Conservation (phyloP, 2,113 vertebrate genomes). For the Ploceus nigricollis region DNA sequence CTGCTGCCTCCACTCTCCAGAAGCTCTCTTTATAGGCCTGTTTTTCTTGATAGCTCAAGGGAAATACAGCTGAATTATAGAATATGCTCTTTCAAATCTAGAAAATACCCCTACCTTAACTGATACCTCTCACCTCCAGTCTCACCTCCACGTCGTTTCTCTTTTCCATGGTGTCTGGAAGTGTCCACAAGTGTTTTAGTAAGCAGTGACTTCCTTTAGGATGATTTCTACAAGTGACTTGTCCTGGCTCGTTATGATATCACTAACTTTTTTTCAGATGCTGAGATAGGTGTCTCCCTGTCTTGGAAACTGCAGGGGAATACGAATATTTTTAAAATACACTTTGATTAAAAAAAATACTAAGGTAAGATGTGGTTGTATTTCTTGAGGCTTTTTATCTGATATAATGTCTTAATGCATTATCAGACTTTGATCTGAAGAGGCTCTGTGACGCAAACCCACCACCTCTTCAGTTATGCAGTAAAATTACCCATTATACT, state of each 20-base stretch:
- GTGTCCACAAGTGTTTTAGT: not conserved
- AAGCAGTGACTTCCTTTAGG: not conserved
- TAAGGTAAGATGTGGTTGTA: not conserved
- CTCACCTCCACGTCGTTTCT: rapidly evolving
- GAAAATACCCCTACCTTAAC: not conserved
- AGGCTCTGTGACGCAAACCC: not conserved
- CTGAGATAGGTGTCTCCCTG: not conserved
- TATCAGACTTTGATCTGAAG: not conserved
- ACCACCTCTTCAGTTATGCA: not conserved
- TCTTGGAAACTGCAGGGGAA: not conserved
- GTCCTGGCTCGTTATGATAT: not conserved
- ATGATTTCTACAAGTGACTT: not conserved
- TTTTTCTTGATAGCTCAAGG: not conserved
- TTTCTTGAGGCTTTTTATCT: not conserved
- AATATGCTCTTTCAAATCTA: not conserved
- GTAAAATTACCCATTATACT: not conserved
- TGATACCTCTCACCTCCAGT: not conserved
- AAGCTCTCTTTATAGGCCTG: not conserved
- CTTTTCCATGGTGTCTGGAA: not conserved
- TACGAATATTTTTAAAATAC: not conserved
- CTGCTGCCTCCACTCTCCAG: not conserved
- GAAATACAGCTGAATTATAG: not conserved
- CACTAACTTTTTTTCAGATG: not conserved
- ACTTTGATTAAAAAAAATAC: not conserved
- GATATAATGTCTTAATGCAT: not conserved